A percentile compares a stretch with the other conserved stretches of the same genome.
phyloP scores from a whole-genome alignment of 2,888 invertebrate genomes.

The Eupithecia dodoneata region DNA sequence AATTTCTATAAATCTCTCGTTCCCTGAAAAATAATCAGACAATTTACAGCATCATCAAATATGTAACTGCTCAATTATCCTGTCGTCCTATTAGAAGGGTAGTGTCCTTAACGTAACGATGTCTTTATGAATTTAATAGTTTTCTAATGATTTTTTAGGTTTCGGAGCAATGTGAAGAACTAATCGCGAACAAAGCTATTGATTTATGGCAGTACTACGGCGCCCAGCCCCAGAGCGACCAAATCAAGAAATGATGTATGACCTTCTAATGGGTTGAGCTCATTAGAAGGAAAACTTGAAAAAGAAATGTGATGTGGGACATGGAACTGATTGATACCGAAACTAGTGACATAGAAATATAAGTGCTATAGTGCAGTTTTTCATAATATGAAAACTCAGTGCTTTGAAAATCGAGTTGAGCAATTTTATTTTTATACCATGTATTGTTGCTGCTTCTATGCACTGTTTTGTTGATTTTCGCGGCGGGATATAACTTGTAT shows the following conservation, averaged over 20 bases:
- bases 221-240: constrained; percentile 79
- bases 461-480: background rate
- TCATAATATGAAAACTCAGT: background rate
- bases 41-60: no score
- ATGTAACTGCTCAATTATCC: no score
- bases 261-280: constrained; percentile 79
- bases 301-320: constrained; percentile 29
- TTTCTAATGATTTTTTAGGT: constrained; percentile 78
- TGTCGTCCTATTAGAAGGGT: background rate
- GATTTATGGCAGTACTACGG: constrained; percentile 94
- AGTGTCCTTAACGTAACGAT: background rate
- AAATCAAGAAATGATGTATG: constrained; percentile 82
- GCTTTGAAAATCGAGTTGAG: background rate
- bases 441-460: background rate
- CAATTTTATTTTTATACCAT: background rate
- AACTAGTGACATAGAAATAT: constrained; percentile 16
- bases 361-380: constrained; percentile 24
- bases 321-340: constrained; percentile 30
- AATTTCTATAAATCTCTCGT: no score
- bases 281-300: constrained; percentile 75
- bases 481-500: background rate
- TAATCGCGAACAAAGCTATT: constrained; percentile 93
- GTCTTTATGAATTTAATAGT: background rate
- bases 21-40: no score
- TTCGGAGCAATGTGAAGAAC: constrained; percentile 91